Evolutionary conservation across 2,113 vertebrate genomes (phyloP).

Genomic region (Silurus glanis): DNA sequence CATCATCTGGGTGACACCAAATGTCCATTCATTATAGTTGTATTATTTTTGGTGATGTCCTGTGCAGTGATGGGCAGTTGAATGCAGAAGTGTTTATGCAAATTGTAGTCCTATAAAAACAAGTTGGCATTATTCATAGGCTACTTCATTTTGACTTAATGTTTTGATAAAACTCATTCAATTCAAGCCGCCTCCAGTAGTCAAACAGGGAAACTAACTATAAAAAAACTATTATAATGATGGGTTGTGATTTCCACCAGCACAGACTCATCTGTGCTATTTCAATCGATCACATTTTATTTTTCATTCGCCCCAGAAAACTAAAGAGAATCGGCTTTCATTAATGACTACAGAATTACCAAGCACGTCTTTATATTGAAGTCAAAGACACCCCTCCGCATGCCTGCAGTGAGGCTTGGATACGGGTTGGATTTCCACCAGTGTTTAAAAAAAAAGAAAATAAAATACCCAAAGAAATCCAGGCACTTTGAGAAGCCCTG

Average conservation of each 20-base stretch:
- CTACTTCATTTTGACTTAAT: neutral
- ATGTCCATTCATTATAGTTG: too few relatives aligned
- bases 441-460: neutral
- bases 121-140: neutral
- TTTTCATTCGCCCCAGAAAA: neutral
- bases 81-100: too few relatives aligned
- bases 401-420: neutral
- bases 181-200: neutral
- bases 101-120: too few relatives aligned
- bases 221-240: neutral
- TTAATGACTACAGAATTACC: neutral
- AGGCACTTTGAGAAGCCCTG: neutral
- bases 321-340: neutral
- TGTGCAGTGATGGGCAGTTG: too few relatives aligned
- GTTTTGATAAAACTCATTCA: neutral
- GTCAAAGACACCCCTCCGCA: neutral
- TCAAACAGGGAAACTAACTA: too few relatives aligned
- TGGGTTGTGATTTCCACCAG: neutral
- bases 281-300: neutral
- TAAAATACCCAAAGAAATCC: neutral
- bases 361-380: neutral
- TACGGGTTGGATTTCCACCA: neutral
- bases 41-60: too few relatives aligned
- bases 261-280: neutral
- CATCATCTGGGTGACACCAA: too few relatives aligned